phyloP scores from a whole-genome alignment of 2,888 invertebrate species.

The Theodoxus fluviatilis region DNA sequence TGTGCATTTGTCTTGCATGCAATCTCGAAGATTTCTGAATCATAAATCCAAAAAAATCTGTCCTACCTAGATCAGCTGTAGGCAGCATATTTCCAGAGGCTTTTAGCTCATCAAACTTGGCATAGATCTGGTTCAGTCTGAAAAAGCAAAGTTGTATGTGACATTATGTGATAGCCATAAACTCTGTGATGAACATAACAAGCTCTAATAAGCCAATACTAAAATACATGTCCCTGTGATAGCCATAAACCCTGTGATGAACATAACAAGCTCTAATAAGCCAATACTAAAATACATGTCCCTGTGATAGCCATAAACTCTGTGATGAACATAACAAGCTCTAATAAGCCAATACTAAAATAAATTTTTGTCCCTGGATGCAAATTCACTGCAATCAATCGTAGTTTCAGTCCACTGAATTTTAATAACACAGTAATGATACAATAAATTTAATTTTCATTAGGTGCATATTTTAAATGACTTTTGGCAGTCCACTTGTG shows the following conservation, averaged over 20 bases:
- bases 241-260: neutral
- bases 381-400: neutral
- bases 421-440: too few species aligned
- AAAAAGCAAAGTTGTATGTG: conserved; percentile 32
- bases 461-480: too few species aligned
- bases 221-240: neutral
- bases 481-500: too few species aligned
- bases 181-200: neutral
- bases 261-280: neutral
- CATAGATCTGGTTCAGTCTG: conserved; percentile 74
- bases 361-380: neutral
- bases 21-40: too few species aligned
- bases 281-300: neutral
- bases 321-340: neutral
- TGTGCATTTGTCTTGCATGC: too few species aligned
- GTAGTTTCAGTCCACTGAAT: too few species aligned
- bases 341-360: neutral
- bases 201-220: neutral
- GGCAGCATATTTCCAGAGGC: conserved; percentile 78
- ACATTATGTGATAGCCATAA: neutral
- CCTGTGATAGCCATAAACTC: neutral
- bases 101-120: conserved; percentile 86
- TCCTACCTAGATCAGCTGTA: conserved; percentile 53
- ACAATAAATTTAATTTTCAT: too few species aligned
- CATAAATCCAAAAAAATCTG: too few species aligned